phyloP scores from a whole-genome alignment of 2,888 invertebrate species.

The Periphyllus acericola region DNA sequence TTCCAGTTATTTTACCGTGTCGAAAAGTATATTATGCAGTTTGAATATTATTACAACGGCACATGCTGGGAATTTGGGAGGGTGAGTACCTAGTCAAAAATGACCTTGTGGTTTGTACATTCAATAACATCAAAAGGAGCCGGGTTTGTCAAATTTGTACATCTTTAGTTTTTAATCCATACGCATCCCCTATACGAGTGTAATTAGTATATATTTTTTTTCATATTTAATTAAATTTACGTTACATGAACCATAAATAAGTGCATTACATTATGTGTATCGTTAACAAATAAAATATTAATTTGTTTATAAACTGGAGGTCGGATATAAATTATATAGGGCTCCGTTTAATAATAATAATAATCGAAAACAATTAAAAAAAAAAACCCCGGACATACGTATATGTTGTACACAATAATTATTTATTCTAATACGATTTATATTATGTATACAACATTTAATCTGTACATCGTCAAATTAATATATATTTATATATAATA shows the following conservation, averaged over 20 bases:
- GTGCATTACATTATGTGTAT: neutral
- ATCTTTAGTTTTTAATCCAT: neutral
- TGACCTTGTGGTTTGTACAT: neutral
- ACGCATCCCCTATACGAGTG: neutral
- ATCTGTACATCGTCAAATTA: too few species aligned
- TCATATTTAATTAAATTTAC: neutral
- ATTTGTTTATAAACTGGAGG: neutral
- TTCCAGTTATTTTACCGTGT: neutral
- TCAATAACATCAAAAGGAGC: neutral
- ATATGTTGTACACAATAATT: too few species aligned
- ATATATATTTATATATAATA: too few species aligned
- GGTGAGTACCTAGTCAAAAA: neutral
- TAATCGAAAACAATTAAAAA: too few species aligned
- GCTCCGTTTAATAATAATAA: neutral
- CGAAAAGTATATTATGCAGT: neutral
- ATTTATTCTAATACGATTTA: too few species aligned
- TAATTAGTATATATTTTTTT: neutral
- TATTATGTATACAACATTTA: too few species aligned
- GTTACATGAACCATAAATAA: neutral
- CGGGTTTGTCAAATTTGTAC: neutral
- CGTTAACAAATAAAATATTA: neutral
- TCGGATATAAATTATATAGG: neutral
- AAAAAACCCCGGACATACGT: too few species aligned
- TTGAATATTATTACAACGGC: neutral
- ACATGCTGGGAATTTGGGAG: neutral